These are phyloP conservation scores for Pomatorhinus ruficollis DNA, from an alignment of 2,113 vertebrate species.

Conservation along the genomic window DNA sequence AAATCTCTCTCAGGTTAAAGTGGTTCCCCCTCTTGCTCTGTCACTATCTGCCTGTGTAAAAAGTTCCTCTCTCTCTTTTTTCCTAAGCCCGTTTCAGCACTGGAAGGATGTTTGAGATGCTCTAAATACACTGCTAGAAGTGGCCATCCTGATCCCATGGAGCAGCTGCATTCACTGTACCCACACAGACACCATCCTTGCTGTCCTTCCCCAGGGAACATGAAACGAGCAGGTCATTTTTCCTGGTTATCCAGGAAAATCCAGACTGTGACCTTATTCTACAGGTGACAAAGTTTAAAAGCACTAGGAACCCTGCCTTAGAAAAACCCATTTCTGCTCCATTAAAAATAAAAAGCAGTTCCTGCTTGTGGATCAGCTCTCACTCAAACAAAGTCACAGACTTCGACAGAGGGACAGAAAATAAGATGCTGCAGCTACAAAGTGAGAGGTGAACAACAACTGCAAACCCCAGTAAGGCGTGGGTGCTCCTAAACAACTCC, in stretches of 20 bases:
- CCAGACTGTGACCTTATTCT: neutral
- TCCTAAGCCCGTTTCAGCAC: neutral
- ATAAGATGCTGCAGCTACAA: neutral
- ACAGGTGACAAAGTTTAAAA: neutral
- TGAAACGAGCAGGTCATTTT: neutral
- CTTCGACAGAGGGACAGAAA: neutral
- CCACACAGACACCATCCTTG: neutral
- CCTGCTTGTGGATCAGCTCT: neutral
- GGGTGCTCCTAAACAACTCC: accelerated
- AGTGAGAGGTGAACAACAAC: neutral
- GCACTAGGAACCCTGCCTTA: neutral
- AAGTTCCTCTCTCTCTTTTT: neutral
- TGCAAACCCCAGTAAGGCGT: accelerated
- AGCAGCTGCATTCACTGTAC: neutral
- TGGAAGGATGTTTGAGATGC: neutral
- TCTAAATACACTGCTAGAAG: accelerated
- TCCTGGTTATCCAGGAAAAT: neutral
- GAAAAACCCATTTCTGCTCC: neutral
- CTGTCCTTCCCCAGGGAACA: neutral
- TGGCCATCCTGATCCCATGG: accelerated
- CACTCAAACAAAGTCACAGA: neutral
- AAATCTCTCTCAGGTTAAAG: neutral
- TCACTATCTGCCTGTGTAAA: neutral
- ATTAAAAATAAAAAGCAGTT: neutral
- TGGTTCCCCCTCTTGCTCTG: neutral